phyloP scores from a whole-genome alignment of 2,888 invertebrate genomes.

The Strigamia crassipes region DNA sequence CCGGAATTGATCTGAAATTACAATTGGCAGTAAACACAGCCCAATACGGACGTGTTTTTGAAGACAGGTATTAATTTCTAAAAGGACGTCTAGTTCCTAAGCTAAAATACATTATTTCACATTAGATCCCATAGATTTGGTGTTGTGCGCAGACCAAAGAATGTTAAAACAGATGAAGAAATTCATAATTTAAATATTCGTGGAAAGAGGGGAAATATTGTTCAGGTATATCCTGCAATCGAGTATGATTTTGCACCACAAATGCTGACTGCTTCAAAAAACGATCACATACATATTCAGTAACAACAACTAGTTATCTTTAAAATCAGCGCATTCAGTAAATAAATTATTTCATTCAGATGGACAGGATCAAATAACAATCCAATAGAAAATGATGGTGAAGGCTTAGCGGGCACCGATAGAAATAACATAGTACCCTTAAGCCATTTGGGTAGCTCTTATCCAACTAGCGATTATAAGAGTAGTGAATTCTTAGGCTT shows the following conservation, averaged over 20 bases:
- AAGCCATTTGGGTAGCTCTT: background rate
- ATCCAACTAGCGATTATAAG: background rate
- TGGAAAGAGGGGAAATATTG: slow-evolving; percentile 59
- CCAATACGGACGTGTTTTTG: slow-evolving; percentile 58
- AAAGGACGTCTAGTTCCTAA: slow-evolving; percentile 48
- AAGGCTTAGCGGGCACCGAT: slow-evolving; percentile 6
- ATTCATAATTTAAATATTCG: slow-evolving; percentile 57
- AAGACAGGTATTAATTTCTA: slow-evolving; percentile 56
- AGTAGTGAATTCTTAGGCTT: background rate
- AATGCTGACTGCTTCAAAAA: slow-evolving; percentile 52
- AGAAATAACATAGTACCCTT: slow-evolving; percentile 18
- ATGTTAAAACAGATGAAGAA: slow-evolving; percentile 44
- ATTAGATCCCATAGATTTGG: slow-evolving; percentile 7
- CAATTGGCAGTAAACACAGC: slow-evolving; percentile 58
- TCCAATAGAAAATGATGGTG: slow-evolving; percentile 17
- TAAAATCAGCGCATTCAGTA: too few relatives aligned
- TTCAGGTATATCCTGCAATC: slow-evolving; percentile 58
- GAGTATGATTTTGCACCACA: slow-evolving; percentile 58
- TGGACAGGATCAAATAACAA: slow-evolving; percentile 33
- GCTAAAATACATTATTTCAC: background rate
- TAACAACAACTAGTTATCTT: slow-evolving; percentile 52
- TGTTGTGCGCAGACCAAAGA: background rate
- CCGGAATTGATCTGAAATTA: slow-evolving; percentile 53
- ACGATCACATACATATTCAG: slow-evolving; percentile 57
- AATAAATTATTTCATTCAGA: background rate